Percentiles rank a stretch among this genome's conserved stretches.
Conservation (phyloP, 1,140 invertebrate species). For the Lepidurus arcticus region DNA sequence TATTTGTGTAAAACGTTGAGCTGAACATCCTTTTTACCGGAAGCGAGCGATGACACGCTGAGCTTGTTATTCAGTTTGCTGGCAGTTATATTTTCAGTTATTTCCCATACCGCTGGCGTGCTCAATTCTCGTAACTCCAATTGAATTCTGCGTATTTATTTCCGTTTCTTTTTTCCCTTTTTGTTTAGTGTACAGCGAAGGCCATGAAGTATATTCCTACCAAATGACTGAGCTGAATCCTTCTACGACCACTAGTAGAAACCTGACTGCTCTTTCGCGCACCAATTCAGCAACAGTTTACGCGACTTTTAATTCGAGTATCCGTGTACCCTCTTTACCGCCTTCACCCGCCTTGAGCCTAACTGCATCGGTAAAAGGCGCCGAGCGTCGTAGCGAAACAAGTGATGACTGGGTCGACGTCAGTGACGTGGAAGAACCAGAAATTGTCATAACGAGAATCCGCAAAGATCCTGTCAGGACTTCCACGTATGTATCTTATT, state of each 20-base stretch:
- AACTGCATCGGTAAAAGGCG: conserved; percentile 36
- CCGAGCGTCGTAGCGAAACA: conserved; percentile 38
- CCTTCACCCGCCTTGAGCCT: conserved; percentile 34
- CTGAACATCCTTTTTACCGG: too few relatives aligned
- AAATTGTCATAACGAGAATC: conserved; percentile 3
- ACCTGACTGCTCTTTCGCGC: not conserved
- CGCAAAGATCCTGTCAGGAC: conserved; percentile 17
- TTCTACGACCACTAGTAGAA: conserved; percentile 7
- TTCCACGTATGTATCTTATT: conserved; percentile 25
- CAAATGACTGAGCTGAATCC: conserved; percentile 34
- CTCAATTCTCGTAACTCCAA: too few relatives aligned
- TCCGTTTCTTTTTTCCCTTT: conserved; percentile 25
- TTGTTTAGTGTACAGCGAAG: conserved; percentile 34
- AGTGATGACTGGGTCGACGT: conserved; percentile 39
- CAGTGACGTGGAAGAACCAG: conserved; percentile 37
- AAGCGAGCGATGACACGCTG: too few relatives aligned
- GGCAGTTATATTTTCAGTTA: too few relatives aligned
- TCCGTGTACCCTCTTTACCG: conserved; percentile 17
- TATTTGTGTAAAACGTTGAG: too few relatives aligned
- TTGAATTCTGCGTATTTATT: too few relatives aligned
- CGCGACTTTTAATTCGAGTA: conserved; percentile 23
- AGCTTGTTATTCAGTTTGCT: too few relatives aligned
- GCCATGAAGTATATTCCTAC: conserved; percentile 39
- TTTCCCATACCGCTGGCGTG: too few relatives aligned
- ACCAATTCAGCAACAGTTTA: not conserved